Conservation (phyloP, 2,113 vertebrate genomes). For the Petroica traversi region DNA sequence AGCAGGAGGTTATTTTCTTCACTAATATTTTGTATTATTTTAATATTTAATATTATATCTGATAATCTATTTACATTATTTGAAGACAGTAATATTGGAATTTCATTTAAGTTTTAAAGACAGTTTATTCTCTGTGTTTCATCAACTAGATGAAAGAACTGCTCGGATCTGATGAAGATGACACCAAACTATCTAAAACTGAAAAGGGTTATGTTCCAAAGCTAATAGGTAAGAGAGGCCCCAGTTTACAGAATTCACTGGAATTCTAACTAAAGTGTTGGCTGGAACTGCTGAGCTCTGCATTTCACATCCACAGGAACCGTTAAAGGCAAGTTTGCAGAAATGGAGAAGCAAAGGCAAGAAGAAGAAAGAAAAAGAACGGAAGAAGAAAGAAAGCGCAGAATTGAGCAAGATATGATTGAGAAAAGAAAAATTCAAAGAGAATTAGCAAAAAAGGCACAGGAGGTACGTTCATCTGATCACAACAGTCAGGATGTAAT, state of each 20-base stretch:
- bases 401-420: conserved; percentile 87
- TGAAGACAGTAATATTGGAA: background rate
- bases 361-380: conserved; percentile 89
- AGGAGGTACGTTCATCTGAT: conserved; percentile 76
- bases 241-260: background rate
- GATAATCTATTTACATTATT: background rate
- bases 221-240: conserved; percentile 86
- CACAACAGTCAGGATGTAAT: background rate
- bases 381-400: conserved; percentile 89
- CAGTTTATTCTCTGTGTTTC: conserved; percentile 19
- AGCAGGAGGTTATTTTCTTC: conserved; percentile 90
- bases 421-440: conserved; percentile 96
- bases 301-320: conserved; percentile 81
- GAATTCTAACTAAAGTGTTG: background rate
- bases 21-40: conserved; percentile 51
- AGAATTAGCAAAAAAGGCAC: conserved; percentile 90
- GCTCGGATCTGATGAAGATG: conserved; percentile 93
- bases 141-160: conserved; percentile 85
- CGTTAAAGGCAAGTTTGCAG: conserved; percentile 96
- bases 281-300: background rate
- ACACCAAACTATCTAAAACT: conserved; percentile 79
- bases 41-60: conserved; percentile 2
- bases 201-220: conserved; percentile 97
- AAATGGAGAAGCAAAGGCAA: conserved; percentile 96
- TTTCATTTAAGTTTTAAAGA: background rate